Evolutionary conservation across 2,113 vertebrate genomes (phyloP).

Genomic region (Gobio gobio): DNA sequence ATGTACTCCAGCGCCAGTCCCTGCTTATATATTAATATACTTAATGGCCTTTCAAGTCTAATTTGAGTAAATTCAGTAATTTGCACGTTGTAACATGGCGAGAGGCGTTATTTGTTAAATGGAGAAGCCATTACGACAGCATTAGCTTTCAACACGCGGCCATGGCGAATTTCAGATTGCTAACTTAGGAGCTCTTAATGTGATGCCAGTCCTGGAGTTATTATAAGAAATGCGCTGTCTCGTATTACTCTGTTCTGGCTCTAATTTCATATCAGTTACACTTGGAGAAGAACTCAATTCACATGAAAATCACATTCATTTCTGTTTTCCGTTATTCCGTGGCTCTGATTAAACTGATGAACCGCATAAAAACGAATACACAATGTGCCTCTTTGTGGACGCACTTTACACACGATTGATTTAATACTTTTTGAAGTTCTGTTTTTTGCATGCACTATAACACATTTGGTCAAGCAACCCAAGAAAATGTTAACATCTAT

Average conservation of each 20-base stretch:
- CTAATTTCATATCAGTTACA: slow-evolving; percentile 28
- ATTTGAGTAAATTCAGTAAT: slow-evolving; percentile 51
- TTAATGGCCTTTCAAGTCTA: slow-evolving; percentile 48
- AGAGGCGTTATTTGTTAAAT: slow-evolving; percentile 48
- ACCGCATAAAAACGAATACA: background rate
- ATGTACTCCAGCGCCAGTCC: slow-evolving; percentile 20
- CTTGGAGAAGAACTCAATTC: slow-evolving; percentile 2
- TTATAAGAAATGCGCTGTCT: background rate
- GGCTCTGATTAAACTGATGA: background rate
- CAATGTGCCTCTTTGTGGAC: slow-evolving; percentile 3
- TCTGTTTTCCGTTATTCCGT: background rate
- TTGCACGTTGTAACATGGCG: slow-evolving; percentile 43
- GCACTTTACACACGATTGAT: background rate
- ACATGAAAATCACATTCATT: background rate
- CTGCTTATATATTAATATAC: slow-evolving; percentile 48
- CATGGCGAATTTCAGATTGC: slow-evolving; percentile 11
- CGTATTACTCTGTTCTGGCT: background rate
- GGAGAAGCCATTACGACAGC: slow-evolving; percentile 1
- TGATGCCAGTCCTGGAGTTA: background rate
- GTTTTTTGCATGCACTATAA: background rate
- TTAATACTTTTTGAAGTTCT: background rate
- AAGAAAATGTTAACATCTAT: background rate
- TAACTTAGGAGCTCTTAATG: slow-evolving; percentile 1
- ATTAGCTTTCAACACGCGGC: slow-evolving; percentile 19
- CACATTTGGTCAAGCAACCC: background rate